Percentiles rank a stretch among this genome's conserved stretches.
Evolutionary conservation across 2,888 invertebrate genomes (phyloP).

Genomic region (Pseudoips prasinana): DNA sequence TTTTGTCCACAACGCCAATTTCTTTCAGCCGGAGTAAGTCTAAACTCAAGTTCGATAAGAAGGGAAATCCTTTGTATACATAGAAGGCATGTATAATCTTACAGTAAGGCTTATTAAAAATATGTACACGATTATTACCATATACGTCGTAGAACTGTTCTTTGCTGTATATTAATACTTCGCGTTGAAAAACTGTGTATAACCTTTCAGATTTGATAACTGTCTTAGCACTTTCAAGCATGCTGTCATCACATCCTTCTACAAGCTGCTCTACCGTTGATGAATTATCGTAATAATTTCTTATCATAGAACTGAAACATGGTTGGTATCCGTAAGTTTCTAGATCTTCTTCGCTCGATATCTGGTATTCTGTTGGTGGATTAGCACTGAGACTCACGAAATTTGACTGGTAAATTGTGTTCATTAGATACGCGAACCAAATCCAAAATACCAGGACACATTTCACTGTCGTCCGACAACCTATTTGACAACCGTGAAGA

Average conservation of each 20-base stretch:
- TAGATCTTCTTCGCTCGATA: conserved; percentile 22
- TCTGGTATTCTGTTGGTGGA: conserved; percentile 29
- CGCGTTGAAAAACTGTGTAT: conserved; percentile 40
- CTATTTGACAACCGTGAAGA: conserved; percentile 15
- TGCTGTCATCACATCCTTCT: conserved; percentile 11
- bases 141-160: conserved; percentile 36
- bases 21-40: conserved; percentile 43
- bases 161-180: conserved; percentile 39
- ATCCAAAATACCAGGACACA: conserved; percentile 44
- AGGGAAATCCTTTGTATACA: conserved; percentile 58
- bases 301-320: conserved; percentile 28
- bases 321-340: conserved; percentile 6
- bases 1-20: conserved; percentile 42
- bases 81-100: conserved; percentile 51
- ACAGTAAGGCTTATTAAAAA: conserved; percentile 26
- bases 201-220: conserved; percentile 37
- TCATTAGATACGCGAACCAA: conserved; percentile 40
- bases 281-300: conserved; percentile 23
- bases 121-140: conserved; percentile 26
- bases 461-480: conserved; percentile 16
- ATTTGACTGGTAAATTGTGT: conserved; percentile 34
- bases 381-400: conserved; percentile 36
- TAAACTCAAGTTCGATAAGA: conserved; percentile 29
- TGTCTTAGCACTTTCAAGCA: conserved; percentile 36
- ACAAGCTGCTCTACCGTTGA: conserved; percentile 4